phyloP scores from a whole-genome alignment of 2,797 vertebrate species.

The Chaetodon trifasciatus region DNA sequence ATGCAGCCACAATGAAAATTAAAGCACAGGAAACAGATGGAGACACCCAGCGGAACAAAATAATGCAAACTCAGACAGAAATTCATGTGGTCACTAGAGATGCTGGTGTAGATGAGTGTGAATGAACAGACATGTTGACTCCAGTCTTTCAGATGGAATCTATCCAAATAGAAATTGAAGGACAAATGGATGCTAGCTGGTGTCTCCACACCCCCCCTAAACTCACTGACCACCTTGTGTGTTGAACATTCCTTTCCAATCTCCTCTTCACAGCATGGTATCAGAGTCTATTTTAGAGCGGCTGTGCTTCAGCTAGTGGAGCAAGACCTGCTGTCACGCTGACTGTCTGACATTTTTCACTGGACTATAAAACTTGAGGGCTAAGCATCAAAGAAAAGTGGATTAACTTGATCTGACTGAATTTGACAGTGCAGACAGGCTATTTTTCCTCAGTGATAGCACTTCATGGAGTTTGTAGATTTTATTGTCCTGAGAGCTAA shows the following conservation, averaged over 20 bases:
- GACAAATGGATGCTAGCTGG: constrained; percentile 11
- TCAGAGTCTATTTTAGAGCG: constrained; percentile 73
- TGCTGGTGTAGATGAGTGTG: not conserved
- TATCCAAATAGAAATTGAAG: not conserved
- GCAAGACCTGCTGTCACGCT: constrained; percentile 2
- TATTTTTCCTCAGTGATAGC: not conserved
- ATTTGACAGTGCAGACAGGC: not conserved
- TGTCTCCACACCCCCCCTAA: not conserved
- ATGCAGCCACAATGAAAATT: not conserved
- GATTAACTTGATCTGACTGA: not conserved
- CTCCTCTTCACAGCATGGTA: constrained; percentile 58
- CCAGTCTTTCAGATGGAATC: not conserved
- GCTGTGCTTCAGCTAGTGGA: constrained; percentile 3
- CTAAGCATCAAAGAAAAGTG: not conserved
- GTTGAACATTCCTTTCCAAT: constrained; percentile 73
- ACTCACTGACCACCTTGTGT: constrained; percentile 24
- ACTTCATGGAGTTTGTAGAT: not conserved
- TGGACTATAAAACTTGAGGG: not conserved
- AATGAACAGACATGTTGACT: not conserved
- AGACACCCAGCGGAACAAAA: not conserved
- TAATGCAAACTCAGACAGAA: constrained; percentile 3
- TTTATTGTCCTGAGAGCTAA: not conserved
- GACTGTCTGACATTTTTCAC: not conserved
- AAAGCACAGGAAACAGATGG: constrained; percentile 21
- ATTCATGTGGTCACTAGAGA: not conserved